Conservation (phyloP, 2,888 invertebrate species). For the Philhelius pedissequus region DNA sequence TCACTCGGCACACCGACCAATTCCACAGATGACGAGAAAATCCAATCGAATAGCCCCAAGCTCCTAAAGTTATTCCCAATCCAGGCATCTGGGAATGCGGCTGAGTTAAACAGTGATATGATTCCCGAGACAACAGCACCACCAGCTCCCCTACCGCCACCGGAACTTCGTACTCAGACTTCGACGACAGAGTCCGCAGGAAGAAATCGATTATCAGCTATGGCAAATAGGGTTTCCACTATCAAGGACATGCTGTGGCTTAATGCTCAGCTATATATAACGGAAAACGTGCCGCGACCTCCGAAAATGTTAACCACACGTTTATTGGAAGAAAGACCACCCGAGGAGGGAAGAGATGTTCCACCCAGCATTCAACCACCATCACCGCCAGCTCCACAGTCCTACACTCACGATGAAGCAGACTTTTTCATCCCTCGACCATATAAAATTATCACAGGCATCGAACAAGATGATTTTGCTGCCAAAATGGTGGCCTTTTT, state of each 20-base stretch:
- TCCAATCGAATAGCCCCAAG: conserved; percentile 69
- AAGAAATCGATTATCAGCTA: conserved; percentile 52
- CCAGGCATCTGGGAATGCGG: conserved; percentile 69
- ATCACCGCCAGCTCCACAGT: background rate
- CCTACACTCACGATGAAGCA: conserved; percentile 70
- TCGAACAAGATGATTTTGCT: conserved; percentile 87
- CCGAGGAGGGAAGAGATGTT: conserved; percentile 55
- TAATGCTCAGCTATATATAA: conserved; percentile 81
- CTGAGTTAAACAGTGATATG: conserved; percentile 72
- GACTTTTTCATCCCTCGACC: conserved; percentile 78
- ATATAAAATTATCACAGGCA: conserved; percentile 82
- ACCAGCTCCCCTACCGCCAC: conserved; percentile 79
- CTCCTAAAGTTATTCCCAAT: conserved; percentile 63
- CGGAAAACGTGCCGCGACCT: conserved; percentile 80
- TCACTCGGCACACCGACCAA: conserved; percentile 57
- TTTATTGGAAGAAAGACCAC: conserved; percentile 78
- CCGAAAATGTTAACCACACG: conserved; percentile 79
- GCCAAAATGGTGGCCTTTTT: conserved; percentile 85
- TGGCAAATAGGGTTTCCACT: conserved; percentile 73
- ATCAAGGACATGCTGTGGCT: conserved; percentile 79
- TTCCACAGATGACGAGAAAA: conserved; percentile 75
- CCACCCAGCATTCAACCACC: conserved; percentile 26
- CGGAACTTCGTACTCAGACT: conserved; percentile 45
- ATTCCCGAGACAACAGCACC: conserved; percentile 80
- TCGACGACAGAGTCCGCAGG: conserved; percentile 4